Evolutionary conservation across 2,797 vertebrate species (phyloP), one percentile per base, ranked within the genome.

Genomic region (Geotrypetes seraphini): DNA sequence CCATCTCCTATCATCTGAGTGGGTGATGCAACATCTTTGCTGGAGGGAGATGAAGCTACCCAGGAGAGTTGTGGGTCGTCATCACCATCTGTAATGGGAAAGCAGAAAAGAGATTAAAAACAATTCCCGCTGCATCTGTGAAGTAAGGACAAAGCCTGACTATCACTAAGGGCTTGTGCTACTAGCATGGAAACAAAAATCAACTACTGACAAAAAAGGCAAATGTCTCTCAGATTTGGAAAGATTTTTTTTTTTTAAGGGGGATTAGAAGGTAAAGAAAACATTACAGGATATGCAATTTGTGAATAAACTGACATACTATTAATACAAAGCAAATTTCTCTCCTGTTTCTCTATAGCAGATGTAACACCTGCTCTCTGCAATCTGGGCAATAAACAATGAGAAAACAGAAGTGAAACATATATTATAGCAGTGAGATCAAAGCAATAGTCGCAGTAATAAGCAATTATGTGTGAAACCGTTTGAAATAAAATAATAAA

Each of bases 21-120:
- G 60, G 96, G 96, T 33, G 96, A 98, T 31, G 93, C 96, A 81
- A 99, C 88, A 69, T 99, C 96, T 86, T 99, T 99, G 79, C 96
- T 98, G 80, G 96, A 98, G 83, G 96, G 96, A 63, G 96, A 99
- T 50, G 96, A 99, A 73, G 92, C 90, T 78, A 98, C 90, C 96
- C 96, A 98, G 75, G 92, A 98, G 75, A 99, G 87, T 39, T 94
- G 90, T 12, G 90, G 91, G 85, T 98, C 96, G 44, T 99, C 96
- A 37, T 99, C 94, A 57, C 91, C 93, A 81, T 99, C 96, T 98
- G 90, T 75, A 73, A 75, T 68, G 65, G 75, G 88, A 86, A 86
- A 89, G 88, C 86, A 79, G 89, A 84, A 83, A 86, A 82, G 88
- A 86, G 89, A 89, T 89, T 82, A 78, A 83, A 86, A 75, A 78